Conservation (phyloP, 2,113 vertebrate species). For the Onychostoma macrolepis region DNA sequence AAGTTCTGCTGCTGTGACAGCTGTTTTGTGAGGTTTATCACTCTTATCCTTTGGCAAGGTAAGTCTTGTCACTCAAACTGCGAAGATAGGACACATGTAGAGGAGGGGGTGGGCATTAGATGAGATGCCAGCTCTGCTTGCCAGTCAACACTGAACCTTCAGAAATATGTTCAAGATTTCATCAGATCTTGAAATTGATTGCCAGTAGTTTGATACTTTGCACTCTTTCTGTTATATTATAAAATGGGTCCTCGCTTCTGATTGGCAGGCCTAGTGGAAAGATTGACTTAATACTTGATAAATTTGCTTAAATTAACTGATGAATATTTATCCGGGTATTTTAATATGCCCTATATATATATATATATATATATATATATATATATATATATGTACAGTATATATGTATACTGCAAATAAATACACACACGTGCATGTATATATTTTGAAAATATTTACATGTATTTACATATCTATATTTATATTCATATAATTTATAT, state of each 20-base stretch:
- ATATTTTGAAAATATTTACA: too few species aligned
- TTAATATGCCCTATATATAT: too few species aligned
- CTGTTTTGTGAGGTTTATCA: slow-evolving; percentile 14
- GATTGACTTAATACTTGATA: too few species aligned
- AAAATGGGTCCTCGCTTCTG: background rate
- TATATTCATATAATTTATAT: too few species aligned
- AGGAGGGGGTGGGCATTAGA: background rate
- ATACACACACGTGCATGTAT: too few species aligned
- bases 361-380: too few species aligned
- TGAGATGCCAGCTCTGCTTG: slow-evolving; percentile 13
- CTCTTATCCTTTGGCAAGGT: slow-evolving; percentile 26
- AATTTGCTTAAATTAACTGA: too few species aligned
- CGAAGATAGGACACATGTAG: background rate
- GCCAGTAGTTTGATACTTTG: background rate
- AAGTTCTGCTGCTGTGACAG: slow-evolving; percentile 19
- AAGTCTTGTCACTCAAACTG: slow-evolving; percentile 30
- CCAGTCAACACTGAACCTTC: slow-evolving; percentile 17
- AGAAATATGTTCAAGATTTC: slow-evolving; percentile 13
- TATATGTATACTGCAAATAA: too few species aligned
- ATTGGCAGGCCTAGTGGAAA: background rate
- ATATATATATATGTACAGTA: too few species aligned
- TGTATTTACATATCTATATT: too few species aligned
- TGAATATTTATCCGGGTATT: too few species aligned
- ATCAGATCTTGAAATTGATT: background rate
- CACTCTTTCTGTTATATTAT: background rate